phyloP scores from a whole-genome alignment of 1,140 invertebrate genomes.

The Drosophila subobscura region DNA sequence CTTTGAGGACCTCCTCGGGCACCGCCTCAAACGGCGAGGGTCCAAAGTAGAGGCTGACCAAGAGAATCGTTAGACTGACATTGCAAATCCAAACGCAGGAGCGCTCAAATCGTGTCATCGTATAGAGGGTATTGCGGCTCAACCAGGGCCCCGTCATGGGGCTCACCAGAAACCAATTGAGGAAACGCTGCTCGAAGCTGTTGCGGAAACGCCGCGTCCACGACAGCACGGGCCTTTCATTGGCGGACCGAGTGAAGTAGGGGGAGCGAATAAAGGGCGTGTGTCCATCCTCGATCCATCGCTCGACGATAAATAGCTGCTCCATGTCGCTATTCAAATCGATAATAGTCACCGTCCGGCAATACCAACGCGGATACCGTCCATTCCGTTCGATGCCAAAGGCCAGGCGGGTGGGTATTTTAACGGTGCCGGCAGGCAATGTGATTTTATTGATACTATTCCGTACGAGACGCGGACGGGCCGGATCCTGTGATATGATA shows the following conservation, averaged over 20 bases:
- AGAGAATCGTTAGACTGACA: conserved; percentile 1
- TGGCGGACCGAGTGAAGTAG: not conserved
- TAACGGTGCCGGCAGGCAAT: conserved; percentile 2
- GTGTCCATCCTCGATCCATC: conserved; percentile 19
- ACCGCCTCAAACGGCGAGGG: not conserved
- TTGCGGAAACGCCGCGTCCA: conserved; percentile 21
- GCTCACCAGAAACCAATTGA: conserved; percentile 23
- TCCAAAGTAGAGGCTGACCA: conserved; percentile 12
- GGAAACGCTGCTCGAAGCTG: not conserved
- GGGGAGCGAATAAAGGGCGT: conserved; percentile 21
- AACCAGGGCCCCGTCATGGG: conserved; percentile 36
- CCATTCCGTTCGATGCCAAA: conserved; percentile 19
- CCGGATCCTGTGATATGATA: conserved; percentile 33
- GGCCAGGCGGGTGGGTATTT: conserved; percentile 37
- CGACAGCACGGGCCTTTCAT: fast-evolving
- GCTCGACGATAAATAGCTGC: conserved; percentile 31
- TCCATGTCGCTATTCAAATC: conserved; percentile 9
- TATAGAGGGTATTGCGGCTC: not conserved
- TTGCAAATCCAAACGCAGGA: conserved; percentile 30
- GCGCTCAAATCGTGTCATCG: conserved; percentile 32
- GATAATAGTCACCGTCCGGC: conserved; percentile 19
- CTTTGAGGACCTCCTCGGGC: not conserved
- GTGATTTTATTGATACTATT: conserved; percentile 27
- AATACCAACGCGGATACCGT: conserved; percentile 46
- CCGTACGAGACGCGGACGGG: conserved; percentile 9